Evolutionary conservation across 2,113 vertebrate species (phyloP).

Genomic region (Erpornis zantholeuca): DNA sequence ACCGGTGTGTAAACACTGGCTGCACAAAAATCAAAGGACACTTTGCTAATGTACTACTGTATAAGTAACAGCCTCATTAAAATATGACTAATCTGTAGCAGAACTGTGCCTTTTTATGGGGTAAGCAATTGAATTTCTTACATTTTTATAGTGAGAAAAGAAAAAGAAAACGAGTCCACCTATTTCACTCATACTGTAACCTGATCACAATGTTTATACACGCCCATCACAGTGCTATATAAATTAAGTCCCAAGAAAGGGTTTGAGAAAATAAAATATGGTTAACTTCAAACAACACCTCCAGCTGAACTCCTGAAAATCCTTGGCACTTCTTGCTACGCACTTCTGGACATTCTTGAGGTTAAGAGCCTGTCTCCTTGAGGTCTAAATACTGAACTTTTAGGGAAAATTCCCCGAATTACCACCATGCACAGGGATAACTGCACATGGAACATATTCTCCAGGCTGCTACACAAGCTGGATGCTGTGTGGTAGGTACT

Average conservation of each 20-base stretch:
- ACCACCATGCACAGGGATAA: not conserved
- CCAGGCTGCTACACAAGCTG: not conserved
- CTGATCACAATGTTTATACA: constrained; percentile 70
- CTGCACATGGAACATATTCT: not conserved
- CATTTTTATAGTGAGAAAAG: constrained; percentile 49
- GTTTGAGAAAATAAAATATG: constrained; percentile 69
- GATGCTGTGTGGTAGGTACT: not conserved
- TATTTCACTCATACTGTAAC: constrained; percentile 49
- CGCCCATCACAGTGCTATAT: constrained; percentile 54
- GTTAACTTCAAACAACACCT: constrained; percentile 78
- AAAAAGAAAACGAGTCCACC: constrained; percentile 48
- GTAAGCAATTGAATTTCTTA: constrained; percentile 54
- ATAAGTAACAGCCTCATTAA: constrained; percentile 64
- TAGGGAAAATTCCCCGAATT: not conserved
- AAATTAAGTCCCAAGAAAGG: constrained; percentile 66
- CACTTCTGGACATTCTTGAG: not conserved
- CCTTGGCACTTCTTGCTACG: not conserved
- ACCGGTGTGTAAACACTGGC: not conserved
- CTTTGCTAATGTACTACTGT: constrained; percentile 67
- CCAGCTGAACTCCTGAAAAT: constrained; percentile 65
- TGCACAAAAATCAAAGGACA: constrained; percentile 65
- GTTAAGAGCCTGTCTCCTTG: not conserved
- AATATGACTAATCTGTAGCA: constrained; percentile 20
- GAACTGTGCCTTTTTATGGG: constrained; percentile 48
- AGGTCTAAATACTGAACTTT: not conserved